Evolutionary conservation across 2,113 vertebrate genomes (phyloP).

Genomic region (Hippocampus abdominalis): DNA sequence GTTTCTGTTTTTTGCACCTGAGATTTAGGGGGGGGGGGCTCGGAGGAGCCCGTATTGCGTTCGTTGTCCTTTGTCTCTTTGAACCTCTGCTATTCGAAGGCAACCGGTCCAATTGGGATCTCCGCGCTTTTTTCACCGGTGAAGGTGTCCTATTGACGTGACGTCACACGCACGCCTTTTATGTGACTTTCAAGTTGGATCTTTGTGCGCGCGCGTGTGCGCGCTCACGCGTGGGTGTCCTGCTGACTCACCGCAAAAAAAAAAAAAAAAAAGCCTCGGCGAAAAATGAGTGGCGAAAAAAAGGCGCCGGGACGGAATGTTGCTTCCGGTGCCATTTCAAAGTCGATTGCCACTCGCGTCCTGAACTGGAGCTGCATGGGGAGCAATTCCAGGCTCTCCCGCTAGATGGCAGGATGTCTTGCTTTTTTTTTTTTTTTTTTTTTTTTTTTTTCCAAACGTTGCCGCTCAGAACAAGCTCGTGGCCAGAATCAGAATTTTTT

Average conservation of each 20-base stretch:
- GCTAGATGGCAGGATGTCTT: neutral
- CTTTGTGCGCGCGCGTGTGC: neutral
- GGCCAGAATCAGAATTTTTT: neutral
- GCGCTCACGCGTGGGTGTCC: neutral
- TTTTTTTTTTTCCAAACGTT: neutral
- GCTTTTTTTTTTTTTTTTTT: too few species aligned
- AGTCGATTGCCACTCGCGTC: neutral
- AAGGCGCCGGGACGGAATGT: neutral
- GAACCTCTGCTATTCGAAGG: too few species aligned
- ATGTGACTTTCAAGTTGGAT: too few species aligned
- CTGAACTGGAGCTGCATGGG: neutral
- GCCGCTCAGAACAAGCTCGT: neutral
- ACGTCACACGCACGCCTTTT: too few species aligned
- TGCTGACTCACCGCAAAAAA: neutral
- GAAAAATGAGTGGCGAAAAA: neutral
- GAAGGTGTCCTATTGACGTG: too few species aligned
- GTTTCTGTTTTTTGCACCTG: too few species aligned
- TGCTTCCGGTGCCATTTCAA: neutral
- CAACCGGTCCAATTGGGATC: too few species aligned
- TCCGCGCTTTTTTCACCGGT: too few species aligned
- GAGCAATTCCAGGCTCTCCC: neutral
- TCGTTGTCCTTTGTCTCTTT: too few species aligned
- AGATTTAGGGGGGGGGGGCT: too few species aligned
- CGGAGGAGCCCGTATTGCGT: too few species aligned
- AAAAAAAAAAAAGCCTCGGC: neutral